A percentile compares a stretch with the other conserved stretches of the same genome.
phyloP scores from a whole-genome alignment of 2,113 vertebrate genomes.

The Chaetodon trifascialis region DNA sequence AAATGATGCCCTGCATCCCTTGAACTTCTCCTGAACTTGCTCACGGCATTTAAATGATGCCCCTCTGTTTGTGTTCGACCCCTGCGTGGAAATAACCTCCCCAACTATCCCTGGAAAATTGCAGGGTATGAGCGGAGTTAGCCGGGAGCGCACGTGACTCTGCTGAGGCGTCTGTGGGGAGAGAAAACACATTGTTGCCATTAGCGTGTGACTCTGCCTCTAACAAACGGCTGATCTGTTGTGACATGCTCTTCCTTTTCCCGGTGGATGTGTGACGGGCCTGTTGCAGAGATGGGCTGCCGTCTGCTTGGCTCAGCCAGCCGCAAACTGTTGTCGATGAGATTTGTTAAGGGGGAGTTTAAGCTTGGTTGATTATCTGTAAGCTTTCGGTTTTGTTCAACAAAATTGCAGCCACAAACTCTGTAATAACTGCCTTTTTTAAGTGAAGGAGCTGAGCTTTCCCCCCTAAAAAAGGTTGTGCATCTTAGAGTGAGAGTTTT shows the following conservation, averaged over 20 bases:
- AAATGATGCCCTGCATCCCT: conserved; percentile 64
- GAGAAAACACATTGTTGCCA: conserved; percentile 63
- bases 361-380: conserved; percentile 30
- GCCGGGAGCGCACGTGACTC: conserved; percentile 34
- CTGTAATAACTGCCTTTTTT: background rate
- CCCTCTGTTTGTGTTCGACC: conserved; percentile 59
- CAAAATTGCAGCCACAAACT: conserved; percentile 23
- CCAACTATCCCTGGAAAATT: conserved; percentile 65
- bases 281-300: conserved; percentile 26
- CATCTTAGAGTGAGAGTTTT: background rate
- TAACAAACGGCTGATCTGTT: conserved; percentile 68
- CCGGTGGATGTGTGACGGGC: conserved; percentile 44
- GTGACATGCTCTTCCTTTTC: conserved; percentile 59
- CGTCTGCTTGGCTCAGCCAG: background rate
- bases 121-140: conserved; percentile 45
- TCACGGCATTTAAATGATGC: conserved; percentile 46
- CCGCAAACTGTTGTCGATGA: conserved; percentile 29
- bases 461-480: background rate
- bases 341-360: conserved; percentile 42
- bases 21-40: conserved; percentile 76
- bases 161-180: conserved; percentile 39
- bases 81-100: conserved; percentile 52
- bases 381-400: conserved; percentile 33
- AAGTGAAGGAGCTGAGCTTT: background rate
- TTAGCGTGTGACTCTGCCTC: conserved; percentile 64